Evolutionary conservation across 2,888 invertebrate species (phyloP).

Genomic region (Amphipoea oculea): DNA sequence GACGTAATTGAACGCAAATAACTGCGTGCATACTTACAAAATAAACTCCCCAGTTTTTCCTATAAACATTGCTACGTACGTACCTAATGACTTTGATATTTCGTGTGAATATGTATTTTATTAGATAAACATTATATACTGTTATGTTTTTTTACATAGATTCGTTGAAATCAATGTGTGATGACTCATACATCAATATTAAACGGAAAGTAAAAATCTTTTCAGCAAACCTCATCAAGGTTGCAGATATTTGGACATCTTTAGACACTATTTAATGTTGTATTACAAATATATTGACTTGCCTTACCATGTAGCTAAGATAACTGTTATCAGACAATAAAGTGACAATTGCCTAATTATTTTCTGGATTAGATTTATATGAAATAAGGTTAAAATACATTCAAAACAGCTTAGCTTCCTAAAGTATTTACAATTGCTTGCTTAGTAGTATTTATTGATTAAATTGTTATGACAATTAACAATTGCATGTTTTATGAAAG

Average conservation of each 20-base stretch:
- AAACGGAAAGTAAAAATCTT: slow-evolving; percentile 35
- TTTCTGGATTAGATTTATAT: background rate
- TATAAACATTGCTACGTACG: slow-evolving; percentile 39
- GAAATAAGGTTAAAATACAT: background rate
- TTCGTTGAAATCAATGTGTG: slow-evolving; percentile 37
- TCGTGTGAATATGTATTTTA: slow-evolving; percentile 3
- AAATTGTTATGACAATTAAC: background rate
- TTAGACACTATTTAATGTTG: background rate
- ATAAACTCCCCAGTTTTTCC: slow-evolving; percentile 39
- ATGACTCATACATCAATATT: slow-evolving; percentile 59
- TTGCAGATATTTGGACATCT: slow-evolving; percentile 17
- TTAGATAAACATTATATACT: background rate
- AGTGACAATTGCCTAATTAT: slow-evolving; percentile 1
- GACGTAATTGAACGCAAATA: slow-evolving; percentile 37
- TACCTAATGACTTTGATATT: slow-evolving; percentile 21
- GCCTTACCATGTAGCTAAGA: background rate
- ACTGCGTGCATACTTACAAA: slow-evolving; percentile 43
- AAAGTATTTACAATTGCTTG: background rate
- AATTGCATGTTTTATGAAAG: background rate
- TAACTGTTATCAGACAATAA: background rate
- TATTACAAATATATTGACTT: background rate
- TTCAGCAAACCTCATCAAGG: slow-evolving; percentile 31
- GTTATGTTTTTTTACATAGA: slow-evolving; percentile 9
- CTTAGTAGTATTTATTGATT: background rate
- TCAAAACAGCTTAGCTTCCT: background rate